Percentiles rank a stretch among this genome's conserved stretches.
Conservation (phyloP, 2,113 vertebrate species). For the Sphyrna mokarran region DNA sequence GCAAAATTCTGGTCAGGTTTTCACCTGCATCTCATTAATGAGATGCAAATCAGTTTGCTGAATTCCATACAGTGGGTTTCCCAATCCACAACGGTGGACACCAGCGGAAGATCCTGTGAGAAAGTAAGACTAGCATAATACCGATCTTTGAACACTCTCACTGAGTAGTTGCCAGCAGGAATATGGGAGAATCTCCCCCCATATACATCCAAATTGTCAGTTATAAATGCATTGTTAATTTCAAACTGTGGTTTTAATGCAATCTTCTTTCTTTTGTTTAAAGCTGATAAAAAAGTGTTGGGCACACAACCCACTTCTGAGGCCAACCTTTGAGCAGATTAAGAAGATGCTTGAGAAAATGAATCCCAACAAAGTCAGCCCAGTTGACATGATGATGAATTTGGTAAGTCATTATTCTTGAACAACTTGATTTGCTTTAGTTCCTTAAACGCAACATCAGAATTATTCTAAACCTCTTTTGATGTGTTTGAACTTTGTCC, state of each 20-base stretch:
- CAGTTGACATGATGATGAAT: slow-evolving; percentile 70
- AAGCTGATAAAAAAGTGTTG: slow-evolving; percentile 66
- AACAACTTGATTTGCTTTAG: neutral
- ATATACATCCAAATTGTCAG: neutral
- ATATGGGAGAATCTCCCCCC: no score
- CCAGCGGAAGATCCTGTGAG: no score
- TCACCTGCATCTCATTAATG: no score
- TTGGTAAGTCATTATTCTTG: slow-evolving; percentile 49
- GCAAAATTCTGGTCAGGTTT: no score
- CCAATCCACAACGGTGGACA: no score
- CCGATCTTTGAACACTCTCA: no score
- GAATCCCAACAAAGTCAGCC: slow-evolving; percentile 65
- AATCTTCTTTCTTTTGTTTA: neutral
- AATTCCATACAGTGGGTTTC: no score
- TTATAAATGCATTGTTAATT: neutral
- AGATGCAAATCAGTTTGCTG: no score
- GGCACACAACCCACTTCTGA: slow-evolving; percentile 52
- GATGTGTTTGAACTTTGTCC: neutral
- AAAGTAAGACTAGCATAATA: no score
- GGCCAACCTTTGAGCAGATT: slow-evolving; percentile 63
- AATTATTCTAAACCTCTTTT: neutral
- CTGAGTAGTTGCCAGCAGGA: no score
- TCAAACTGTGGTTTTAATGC: neutral
- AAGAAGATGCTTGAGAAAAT: slow-evolving; percentile 66
- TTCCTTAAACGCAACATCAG: neutral